Evolutionary conservation across 2,888 invertebrate genomes (phyloP), one percentile per base, ranked within the genome.

Genomic region (Drosophila basisetae): DNA sequence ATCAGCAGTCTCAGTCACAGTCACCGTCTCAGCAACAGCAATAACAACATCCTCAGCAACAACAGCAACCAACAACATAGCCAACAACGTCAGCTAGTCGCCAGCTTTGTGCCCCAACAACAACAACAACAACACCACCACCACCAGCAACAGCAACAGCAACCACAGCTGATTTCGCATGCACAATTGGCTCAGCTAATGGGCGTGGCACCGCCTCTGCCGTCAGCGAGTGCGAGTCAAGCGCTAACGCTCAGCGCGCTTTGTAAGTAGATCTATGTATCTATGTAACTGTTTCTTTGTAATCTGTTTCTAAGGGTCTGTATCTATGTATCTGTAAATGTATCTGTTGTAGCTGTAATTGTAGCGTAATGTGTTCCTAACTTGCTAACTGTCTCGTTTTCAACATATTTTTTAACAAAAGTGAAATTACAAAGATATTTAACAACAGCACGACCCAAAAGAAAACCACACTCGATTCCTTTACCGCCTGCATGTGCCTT

Each of bases 161-260:
- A 56, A 9, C 7, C 13, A 13, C 56, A 56, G 50, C 60, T 84
- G 55, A 68, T 76, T 50, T 68, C 78, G 73, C 86, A 86, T 72
- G 72, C 82, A 83, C 52, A 59, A 60, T 80, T 91, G 80, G 83
- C 90, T 10, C 91, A 91, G 68, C 76, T 91, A 31, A 82, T 92
- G 80, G 91, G 90, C 68, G 75, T 84, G 68, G 67, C 90, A 82
- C 67, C 90, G 55, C 72, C 91, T n/a, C 80, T 73, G 41, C 83
- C 77, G 72, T 84, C 80, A 80, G 68, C 87, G 85, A 64, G 76
- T 84, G 74, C 84, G 87, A 80, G 73, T 78, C 83, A 85, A 72
- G 89, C 82, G 85, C 91, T 70, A 87, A 85, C 80, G 91, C 94
- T 70, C 88, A 68, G 94, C 94, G 94, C 94, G 72, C 73, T 93